Evolutionary conservation across 2,113 vertebrate species (phyloP).

Genomic region (Tapirus terrestris): DNA sequence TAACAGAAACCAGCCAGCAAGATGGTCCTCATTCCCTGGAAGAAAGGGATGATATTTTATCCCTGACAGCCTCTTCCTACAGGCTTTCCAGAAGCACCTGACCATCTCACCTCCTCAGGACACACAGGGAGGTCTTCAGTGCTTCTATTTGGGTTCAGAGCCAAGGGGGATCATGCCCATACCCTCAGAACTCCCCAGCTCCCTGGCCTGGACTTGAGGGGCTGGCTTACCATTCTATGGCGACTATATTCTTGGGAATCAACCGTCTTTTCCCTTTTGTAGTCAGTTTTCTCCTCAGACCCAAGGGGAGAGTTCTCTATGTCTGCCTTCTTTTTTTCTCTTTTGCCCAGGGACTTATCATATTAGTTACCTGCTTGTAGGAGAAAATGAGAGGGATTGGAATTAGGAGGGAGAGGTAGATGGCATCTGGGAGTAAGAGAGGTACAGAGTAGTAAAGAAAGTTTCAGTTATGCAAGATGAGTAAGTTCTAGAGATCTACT

Average conservation of each 20-base stretch:
- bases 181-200: neutral
- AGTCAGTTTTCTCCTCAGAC: neutral
- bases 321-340: neutral
- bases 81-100: neutral
- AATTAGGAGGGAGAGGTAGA: neutral
- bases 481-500: neutral
- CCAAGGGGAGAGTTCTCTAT: neutral
- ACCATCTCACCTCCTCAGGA: fast-evolving
- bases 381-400: neutral
- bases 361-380: neutral
- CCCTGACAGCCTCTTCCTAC: neutral
- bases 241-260: neutral
- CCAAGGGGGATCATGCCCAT: too few species aligned
- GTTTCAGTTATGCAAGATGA: neutral
- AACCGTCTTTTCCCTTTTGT: neutral
- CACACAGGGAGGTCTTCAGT: neutral
- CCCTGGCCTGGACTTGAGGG: neutral
- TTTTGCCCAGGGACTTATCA: neutral
- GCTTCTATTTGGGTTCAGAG: neutral
- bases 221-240: neutral
- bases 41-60: neutral
- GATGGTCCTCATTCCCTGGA: neutral
- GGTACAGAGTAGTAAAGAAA: neutral
- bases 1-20: neutral
- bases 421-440: neutral